A percentile compares a stretch with the other conserved stretches of the same genome.
Conservation (phyloP, 1,140 invertebrate species). For the Solenopsis invicta region DNA sequence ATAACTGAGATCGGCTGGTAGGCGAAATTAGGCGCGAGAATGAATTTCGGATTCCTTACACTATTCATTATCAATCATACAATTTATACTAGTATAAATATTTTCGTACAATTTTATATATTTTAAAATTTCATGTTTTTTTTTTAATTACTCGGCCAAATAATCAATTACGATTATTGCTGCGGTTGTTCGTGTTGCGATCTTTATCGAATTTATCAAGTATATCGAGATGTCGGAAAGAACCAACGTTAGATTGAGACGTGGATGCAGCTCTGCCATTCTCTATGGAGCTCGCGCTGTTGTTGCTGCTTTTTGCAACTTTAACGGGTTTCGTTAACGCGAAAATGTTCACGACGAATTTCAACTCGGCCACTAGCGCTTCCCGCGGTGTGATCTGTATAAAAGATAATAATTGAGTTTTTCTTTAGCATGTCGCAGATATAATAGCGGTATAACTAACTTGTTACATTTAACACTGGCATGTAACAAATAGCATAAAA, state of each 20-base stretch:
- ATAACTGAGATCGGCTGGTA: too few relatives aligned
- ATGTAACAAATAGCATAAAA: neutral
- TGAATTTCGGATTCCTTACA: too few relatives aligned
- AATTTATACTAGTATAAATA: neutral
- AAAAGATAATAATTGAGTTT: slow-evolving; percentile 23
- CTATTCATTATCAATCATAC: neutral
- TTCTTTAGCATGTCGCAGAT: neutral
- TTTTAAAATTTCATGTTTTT: neutral
- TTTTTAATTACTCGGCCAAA: neutral
- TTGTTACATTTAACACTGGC: neutral
- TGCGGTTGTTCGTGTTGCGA: slow-evolving; percentile 67
- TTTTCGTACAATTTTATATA: neutral
- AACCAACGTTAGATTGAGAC: slow-evolving; percentile 80
- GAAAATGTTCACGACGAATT: slow-evolving; percentile 89
- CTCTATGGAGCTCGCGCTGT: slow-evolving; percentile 67
- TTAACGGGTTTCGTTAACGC: slow-evolving; percentile 89
- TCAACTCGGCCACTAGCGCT: slow-evolving; percentile 89
- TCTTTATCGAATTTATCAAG: slow-evolving; percentile 82
- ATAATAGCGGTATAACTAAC: neutral
- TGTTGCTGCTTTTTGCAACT: slow-evolving; percentile 78
- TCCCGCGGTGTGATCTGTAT: slow-evolving; percentile 88
- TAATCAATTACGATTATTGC: slow-evolving; percentile 73
- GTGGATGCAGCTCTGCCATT: slow-evolving; percentile 76
- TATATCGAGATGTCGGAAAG: slow-evolving; percentile 81
- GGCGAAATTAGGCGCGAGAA: too few relatives aligned